A percentile compares a stretch with the other conserved stretches of the same genome.
Evolutionary conservation across 2,888 invertebrate genomes (phyloP).

Genomic region (Ctenicera cuprea): DNA sequence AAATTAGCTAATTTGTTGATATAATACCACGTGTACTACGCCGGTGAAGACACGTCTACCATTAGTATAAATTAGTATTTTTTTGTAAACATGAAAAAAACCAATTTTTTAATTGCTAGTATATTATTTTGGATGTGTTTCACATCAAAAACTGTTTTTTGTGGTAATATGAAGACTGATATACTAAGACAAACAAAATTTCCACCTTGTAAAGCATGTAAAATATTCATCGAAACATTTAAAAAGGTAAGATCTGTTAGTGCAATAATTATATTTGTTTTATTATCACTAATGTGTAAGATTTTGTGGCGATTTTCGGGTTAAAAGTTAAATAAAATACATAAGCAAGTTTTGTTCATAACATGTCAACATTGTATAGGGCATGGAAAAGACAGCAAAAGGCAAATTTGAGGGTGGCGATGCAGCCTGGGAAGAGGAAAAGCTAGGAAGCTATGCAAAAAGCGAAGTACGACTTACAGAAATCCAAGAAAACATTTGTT

Average conservation of each 20-base stretch:
- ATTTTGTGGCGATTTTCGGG: no score
- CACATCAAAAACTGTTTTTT: constrained; percentile 14
- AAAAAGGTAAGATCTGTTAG: constrained; percentile 72
- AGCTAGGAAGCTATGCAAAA: constrained; percentile 85
- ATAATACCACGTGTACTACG: constrained; percentile 22
- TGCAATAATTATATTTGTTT: background rate
- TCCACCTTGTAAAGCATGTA: constrained; percentile 88
- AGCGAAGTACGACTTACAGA: constrained; percentile 94
- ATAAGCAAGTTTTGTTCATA: no score
- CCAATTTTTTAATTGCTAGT: background rate
- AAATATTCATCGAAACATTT: constrained; percentile 84
- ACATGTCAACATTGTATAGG: no score
- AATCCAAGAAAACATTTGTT: constrained; percentile 91
- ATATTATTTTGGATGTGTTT: constrained; percentile 2
- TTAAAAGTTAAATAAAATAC: no score
- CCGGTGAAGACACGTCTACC: constrained; percentile 17
- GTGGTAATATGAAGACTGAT: constrained; percentile 42
- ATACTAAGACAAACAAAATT: constrained; percentile 71
- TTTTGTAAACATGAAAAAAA: constrained; percentile 4
- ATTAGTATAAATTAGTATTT: constrained; percentile 3
- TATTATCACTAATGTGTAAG: no score
- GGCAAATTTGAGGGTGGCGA: constrained; percentile 96
- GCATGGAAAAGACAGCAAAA: constrained; percentile 87
- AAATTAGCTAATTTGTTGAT: constrained; percentile 8
- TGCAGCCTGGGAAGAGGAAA: constrained; percentile 94